Percentiles rank a stretch among this genome's conserved stretches.
These are phyloP conservation scores for Acanthurus lineatus DNA, from an alignment of 2,797 vertebrate genomes.

Conservation along the genomic window DNA sequence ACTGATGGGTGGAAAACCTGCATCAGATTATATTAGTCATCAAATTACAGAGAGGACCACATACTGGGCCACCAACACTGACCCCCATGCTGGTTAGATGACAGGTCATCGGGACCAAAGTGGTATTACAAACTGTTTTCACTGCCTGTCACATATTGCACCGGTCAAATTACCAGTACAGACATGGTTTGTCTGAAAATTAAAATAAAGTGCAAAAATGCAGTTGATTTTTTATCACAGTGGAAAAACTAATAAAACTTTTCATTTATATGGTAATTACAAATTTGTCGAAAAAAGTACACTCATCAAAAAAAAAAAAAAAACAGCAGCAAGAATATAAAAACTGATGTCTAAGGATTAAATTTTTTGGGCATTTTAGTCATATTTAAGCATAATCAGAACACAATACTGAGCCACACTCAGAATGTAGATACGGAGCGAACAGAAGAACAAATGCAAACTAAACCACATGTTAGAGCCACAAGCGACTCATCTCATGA, in stretches of 20 bases:
- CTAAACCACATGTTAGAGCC: slow-evolving; percentile 24
- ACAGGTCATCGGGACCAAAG: too few relatives aligned
- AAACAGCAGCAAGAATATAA: background rate
- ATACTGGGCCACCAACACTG: too few relatives aligned
- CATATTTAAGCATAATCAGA: background rate
- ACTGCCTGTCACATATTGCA: background rate
- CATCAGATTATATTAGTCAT: background rate
- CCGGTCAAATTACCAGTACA: background rate
- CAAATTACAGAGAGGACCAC: too few relatives aligned
- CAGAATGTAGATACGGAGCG: background rate
- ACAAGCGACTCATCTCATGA: slow-evolving; percentile 40
- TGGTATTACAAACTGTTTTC: background rate
- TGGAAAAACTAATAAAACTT: background rate
- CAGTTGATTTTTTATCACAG: too few relatives aligned
- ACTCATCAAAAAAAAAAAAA: background rate
- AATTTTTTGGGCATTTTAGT: too few relatives aligned
- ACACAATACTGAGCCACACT: background rate
- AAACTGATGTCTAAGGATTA: background rate
- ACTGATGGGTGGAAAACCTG: too few relatives aligned
- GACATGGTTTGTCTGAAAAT: background rate
- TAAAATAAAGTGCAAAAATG: background rate
- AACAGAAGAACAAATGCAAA: background rate
- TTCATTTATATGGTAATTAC: background rate
- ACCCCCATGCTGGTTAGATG: too few relatives aligned
- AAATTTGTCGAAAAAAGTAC: background rate